A percentile compares a stretch with the other conserved stretches of the same genome.
These are phyloP conservation scores for Tamias sibiricus DNA, from an alignment of 2,113 vertebrate species.

Conservation along the genomic window DNA sequence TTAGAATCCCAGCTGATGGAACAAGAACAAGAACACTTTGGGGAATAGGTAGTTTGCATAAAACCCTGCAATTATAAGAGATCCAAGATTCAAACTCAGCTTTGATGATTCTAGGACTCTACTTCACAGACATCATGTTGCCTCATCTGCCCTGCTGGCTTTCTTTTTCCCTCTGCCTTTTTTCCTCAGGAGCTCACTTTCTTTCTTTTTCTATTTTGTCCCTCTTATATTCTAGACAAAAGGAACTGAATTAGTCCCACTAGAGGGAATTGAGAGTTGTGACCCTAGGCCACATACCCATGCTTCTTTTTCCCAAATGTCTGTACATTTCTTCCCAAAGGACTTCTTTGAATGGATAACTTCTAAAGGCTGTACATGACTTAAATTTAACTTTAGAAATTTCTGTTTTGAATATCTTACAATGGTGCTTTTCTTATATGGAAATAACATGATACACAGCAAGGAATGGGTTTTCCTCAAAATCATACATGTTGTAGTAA, in stretches of 20 bases:
- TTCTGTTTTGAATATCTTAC: not conserved
- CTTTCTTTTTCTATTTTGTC: not conserved
- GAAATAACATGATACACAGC: not conserved
- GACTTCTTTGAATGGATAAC: not conserved
- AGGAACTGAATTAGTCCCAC: not conserved
- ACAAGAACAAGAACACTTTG: not conserved
- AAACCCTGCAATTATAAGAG: not conserved
- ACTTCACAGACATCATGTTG: not conserved
- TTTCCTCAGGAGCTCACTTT: not conserved
- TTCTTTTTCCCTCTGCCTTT: not conserved
- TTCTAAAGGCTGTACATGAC: not conserved
- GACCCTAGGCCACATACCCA: not conserved
- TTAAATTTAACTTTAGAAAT: not conserved
- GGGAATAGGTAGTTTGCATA: not conserved
- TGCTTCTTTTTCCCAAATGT: not conserved
- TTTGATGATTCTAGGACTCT: not conserved
- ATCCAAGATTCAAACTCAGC: not conserved
- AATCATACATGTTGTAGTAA: not conserved
- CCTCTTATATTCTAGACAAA: not conserved
- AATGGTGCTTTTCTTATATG: not conserved
- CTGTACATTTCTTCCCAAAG: not conserved
- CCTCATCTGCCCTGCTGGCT: not conserved
- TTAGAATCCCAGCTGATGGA: not conserved
- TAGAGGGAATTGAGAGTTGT: not conserved
- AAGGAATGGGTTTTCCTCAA: not conserved